Evolutionary conservation across 2,113 vertebrate genomes (phyloP), one percentile per base, ranked within the genome.

Genomic region (Mohoua ochrocephala): DNA sequence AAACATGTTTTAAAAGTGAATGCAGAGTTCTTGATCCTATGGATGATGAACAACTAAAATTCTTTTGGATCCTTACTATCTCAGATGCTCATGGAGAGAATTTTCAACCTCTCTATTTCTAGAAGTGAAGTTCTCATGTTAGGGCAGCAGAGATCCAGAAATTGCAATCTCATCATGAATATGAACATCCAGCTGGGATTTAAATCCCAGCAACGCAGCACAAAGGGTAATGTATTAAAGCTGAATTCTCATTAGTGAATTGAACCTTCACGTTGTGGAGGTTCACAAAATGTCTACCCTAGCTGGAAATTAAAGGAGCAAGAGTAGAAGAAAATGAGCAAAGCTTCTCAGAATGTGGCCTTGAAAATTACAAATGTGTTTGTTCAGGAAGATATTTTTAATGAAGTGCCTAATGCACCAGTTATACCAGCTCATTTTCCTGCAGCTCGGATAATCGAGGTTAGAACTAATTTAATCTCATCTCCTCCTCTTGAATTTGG

Each of bases 101-200:
- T 90, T 93, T 92, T 31, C 59, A 77, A 10, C 33, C 6, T 70
- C 68, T 81, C 57, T 77, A 28, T 79, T 83, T 60, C 49, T 75
- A 45, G 86, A 95, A 89, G 67, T 2, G 7, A 93, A 84, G 50
- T 73, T 89, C 60, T 92, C 13, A 2, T 56, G 68, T 63, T 80
- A 86, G 45, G 60, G 79, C 77, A 92, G 69, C 47, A 93, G 45
- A 79, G 33, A 84, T 87, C 27, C 79, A 91, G 79, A 92, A 97
- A 96, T 47, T 95, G 63, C 67, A 92, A 35, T 83, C 59, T 91
- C 74, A 45, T 91, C 68, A 94, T 91, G 85, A 93, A 89, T 94
- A 77, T 84, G 73, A 95, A 91, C 92, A 93, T 92, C 84, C 95
- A 96, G 63, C 59, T 96, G 93, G 84, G 91, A 80, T 83, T 96